Conservation (phyloP, 2,888 invertebrate species). For the Diloba caeruleocephala region DNA sequence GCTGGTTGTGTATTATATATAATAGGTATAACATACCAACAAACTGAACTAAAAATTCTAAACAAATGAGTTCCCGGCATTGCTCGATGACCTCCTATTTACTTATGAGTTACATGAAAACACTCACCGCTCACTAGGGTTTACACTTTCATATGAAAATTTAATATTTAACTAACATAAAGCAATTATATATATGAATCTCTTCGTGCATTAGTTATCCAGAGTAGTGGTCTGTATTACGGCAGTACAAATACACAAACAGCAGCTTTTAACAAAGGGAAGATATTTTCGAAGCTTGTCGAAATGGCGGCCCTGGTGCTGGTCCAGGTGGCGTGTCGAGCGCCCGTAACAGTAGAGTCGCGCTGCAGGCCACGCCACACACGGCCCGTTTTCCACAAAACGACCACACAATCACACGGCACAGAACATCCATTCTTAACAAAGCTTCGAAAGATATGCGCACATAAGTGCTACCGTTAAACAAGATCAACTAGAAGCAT, state of each 20-base stretch:
- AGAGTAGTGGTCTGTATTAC: background rate
- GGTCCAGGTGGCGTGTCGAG: slow-evolving; percentile 5
- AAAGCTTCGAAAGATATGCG: background rate
- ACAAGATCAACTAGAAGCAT: too few species aligned
- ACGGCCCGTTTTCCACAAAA: background rate
- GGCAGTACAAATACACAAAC: background rate
- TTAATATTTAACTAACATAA: too few species aligned
- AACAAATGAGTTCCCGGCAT: background rate
- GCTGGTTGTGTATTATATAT: too few species aligned
- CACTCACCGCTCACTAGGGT: background rate
- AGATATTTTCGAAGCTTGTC: too few species aligned
- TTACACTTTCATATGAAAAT: background rate
- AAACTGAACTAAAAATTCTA: background rate
- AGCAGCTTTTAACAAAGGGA: slow-evolving; percentile 1
- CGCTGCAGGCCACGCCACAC: background rate
- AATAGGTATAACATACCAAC: too few species aligned
- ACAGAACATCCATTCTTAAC: background rate
- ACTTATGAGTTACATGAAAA: slow-evolving; percentile 4
- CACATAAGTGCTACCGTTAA: too few species aligned
- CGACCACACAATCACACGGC: background rate
- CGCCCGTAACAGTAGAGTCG: slow-evolving; percentile 2
- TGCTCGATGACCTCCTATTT: background rate
- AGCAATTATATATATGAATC: too few species aligned
- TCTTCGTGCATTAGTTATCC: background rate
- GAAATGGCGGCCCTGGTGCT: background rate